Evolutionary conservation across 53 echinoderm and acorn worm species (phyloP), one percentile per base, ranked within the genome.

Genomic region (Hippasteria phrygiana): DNA sequence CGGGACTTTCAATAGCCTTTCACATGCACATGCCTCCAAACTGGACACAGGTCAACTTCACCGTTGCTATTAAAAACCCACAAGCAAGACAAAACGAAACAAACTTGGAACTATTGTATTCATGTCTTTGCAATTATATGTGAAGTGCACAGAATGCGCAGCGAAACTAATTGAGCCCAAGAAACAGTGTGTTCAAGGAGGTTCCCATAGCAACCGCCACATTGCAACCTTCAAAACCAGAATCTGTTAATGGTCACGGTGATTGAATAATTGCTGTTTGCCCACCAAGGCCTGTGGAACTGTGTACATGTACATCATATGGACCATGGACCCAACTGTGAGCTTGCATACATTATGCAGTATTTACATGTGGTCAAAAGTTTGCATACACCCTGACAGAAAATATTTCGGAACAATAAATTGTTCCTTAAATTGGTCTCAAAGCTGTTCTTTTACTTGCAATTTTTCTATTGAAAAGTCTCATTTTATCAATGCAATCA

Each of bases 201-300:
- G 76, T 88, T 75, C 27, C 88, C 50, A 79, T 89, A 51, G 70
- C 53, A 70, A 72, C 76, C n/a, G n/a, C 31, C 42, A 42, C 20
- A 4, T 65, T 42, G 26, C 11, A 80, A 14, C 39, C 39, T 5
- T 9, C 29, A 20, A 16, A 46, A 13, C 46, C 8, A 59, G 59
- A 18, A 59, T 17, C 9, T 59, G 59, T 59, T 8, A n/a, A n/a
- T 8, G 59, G 59, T 16, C 67, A 63, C 31, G 11, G 31, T 63
- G 29, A 26, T 63, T 26, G 27, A n/a, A 63, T 10, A 48, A 48
- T 10, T 10, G 14, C 8, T 10, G 8, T 48, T 48, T 48, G 48
- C 48, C 14, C 48, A n/a, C 2, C n/a, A 5, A 14, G 38, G 71
- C 17, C 22, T 28, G 22, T 32, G 5, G 46, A 36, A 48, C 36